Evolutionary conservation across 2,888 invertebrate genomes (phyloP), one percentile per base, ranked within the genome.

Genomic region (Tanytarsus gracilentus): DNA sequence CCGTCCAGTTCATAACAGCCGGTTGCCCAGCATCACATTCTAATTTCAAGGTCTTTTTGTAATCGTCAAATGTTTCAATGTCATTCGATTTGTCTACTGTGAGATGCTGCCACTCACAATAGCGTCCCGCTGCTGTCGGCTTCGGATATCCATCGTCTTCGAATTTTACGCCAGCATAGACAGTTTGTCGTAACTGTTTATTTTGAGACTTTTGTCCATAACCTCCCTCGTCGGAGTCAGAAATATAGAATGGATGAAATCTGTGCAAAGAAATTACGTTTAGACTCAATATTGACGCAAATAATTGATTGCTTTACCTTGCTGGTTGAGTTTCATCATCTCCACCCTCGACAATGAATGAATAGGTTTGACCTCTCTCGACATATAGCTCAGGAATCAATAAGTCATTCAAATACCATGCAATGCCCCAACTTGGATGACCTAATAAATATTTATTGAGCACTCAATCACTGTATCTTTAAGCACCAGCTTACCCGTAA

Each of bases 201-300:
- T 78, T 77, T 50, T 81, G 82, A 14, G 75, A 78, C 71, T 88
- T 88, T 72, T 91, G 90, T 0, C 86, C 88, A 68, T 83, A 88
- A 1, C 93, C 94, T 25, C 94, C 94, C 70, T 90, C 89, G 0
- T 80, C 75, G 2, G 86, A 91, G 70, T 87, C 86, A 36, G 90
- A 91, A 67, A 94, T 92, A 75, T 94, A 94, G 70, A 94, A 84
- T 9, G 94, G 94, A 75, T 94, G 93, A 73, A 88, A 94, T 66
- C 84, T 83, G 66, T 4, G 63, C 26, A 23, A 44, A 9, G 21
- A 53, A 60, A 30, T 53, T 30, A 18, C 18, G 6, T 8, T 8
- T 49, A 5, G 9, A 29, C 9, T 7, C 5, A 7, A 7, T 7
- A 29, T 29, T 3, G 2, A 4, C n/a, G 4, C 25, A 51, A n/a